Percentiles rank a stretch among this genome's conserved stretches.
These are phyloP conservation scores for Callorhinus ursinus DNA, from an alignment of 2,113 vertebrate species.

Conservation along the genomic window DNA sequence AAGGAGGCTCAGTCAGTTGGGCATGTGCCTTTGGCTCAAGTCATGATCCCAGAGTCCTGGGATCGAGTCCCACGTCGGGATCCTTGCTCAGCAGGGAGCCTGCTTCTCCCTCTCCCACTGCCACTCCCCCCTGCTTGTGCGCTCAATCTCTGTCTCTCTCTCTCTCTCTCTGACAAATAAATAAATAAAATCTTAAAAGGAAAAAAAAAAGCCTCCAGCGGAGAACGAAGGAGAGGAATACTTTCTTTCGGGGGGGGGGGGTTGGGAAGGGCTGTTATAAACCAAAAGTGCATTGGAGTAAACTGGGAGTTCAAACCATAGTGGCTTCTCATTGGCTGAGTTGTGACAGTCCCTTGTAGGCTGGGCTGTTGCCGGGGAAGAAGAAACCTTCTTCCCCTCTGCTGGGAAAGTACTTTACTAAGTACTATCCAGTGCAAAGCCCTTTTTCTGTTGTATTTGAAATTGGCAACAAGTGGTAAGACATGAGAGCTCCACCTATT, in stretches of 20 bases:
- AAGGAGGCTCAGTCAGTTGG: not conserved
- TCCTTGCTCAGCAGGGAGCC: no score
- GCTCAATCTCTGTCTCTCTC: no score
- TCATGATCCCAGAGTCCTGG: no score
- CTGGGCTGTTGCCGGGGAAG: not conserved
- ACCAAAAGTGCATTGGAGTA: not conserved
- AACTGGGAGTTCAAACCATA: not conserved
- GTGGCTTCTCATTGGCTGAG: not conserved
- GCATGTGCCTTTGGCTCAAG: no score
- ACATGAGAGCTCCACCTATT: not conserved
- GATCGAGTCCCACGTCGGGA: no score
- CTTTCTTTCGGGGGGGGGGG: not conserved
- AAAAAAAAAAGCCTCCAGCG: no score
- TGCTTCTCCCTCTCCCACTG: no score
- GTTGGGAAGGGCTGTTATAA: not conserved
- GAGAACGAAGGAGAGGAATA: not conserved
- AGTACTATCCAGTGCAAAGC: not conserved
- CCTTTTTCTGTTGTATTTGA: not conserved
- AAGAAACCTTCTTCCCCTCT: not conserved
- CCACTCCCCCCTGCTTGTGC: no score
- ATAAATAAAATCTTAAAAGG: no score
- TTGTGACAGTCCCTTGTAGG: not conserved
- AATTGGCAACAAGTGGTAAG: not conserved
- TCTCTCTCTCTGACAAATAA: no score
- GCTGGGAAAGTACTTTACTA: not conserved